Evolutionary conservation across 1,140 invertebrate species (phyloP), one percentile per base, ranked within the genome.

Genomic region (Brachionus asplanchnoidis): DNA sequence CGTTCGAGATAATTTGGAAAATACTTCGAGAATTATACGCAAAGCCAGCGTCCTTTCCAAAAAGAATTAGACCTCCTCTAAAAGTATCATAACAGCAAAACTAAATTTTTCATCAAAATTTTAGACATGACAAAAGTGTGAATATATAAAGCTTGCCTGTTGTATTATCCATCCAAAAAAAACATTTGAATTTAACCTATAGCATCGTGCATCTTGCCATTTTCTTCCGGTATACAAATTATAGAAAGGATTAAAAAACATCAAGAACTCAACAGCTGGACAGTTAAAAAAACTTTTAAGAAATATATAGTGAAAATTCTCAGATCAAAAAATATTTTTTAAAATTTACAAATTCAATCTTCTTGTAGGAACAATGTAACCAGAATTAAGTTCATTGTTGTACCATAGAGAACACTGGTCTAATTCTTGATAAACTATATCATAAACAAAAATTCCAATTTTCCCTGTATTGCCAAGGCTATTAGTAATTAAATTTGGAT

Each of bases 21-120:
- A 66, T 17, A 60, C 32, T 36, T 32, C n/a, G 9, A 5, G 44
- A 23, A 28, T 56, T n/a, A 28, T 80, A 80, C 1, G 53, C 17
- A 28, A 80, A 80, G 3, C 78, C 78, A 23, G 78, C 14, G 36
- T 80, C 14, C 4, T 3, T 5, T 20, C 78, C 78, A 56, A 3
- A 40, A 9, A 14, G 50, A 23, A 56, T 80, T 9, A 80, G 26
- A n/a, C 11, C 7, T 11, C 28, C 28, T 11, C 40, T 28, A 14
- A 9, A 2, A 2, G n/a, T 11, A 60, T 80, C 50, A 56, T 80
- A 80, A 14, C 78, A 80, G 7, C 78, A 80, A 40, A 80, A 60
- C 32, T 77, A 12, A 12, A 23, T 17, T 26, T 6, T 23, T 6
- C 0, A 65, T 28, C 2, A 28, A 2, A 28, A 1, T 28, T 28